Conservation (phyloP, 2,888 invertebrate species). For the Sphaerophoria taeniata region DNA sequence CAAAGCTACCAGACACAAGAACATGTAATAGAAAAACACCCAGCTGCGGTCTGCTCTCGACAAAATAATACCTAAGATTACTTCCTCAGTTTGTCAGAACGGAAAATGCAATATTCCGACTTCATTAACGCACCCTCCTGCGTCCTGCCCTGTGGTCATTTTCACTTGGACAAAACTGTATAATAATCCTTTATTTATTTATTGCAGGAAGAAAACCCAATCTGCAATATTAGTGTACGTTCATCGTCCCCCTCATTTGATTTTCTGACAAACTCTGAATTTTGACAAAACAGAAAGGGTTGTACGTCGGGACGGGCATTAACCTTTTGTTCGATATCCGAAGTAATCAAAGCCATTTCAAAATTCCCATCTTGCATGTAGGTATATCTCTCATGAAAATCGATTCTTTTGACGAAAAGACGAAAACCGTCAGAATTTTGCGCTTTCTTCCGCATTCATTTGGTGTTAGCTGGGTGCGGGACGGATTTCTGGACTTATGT, state of each 20-base stretch:
- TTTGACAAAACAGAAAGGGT: slow-evolving; percentile 19
- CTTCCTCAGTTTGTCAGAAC: slow-evolving; percentile 1
- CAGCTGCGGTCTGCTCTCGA: slow-evolving; percentile 52
- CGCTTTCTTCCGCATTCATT: slow-evolving; percentile 69
- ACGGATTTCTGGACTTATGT: slow-evolving; percentile 29
- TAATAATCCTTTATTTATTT: slow-evolving; percentile 60
- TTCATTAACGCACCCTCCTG: slow-evolving; percentile 15
- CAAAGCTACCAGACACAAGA: too few relatives aligned
- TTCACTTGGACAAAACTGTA: slow-evolving; percentile 10
- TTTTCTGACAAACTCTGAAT: slow-evolving; percentile 38
- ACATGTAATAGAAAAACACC: slow-evolving; percentile 33
- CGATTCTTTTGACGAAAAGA: slow-evolving; percentile 43
- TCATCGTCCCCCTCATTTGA: background rate
- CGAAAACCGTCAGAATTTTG: slow-evolving; percentile 51
- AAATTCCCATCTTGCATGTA: slow-evolving; percentile 52
- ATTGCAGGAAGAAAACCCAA: slow-evolving; percentile 36
- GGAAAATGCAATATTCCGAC: slow-evolving; percentile 60
- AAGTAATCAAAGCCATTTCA: slow-evolving; percentile 61
- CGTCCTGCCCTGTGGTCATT: slow-evolving; percentile 47
- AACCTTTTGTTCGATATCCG: slow-evolving; percentile 61
- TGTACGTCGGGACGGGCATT: slow-evolving; percentile 59
- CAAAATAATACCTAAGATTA: slow-evolving; percentile 57
- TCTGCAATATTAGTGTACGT: background rate
- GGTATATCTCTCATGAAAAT: slow-evolving; percentile 48
- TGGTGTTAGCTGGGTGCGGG: too few relatives aligned